Base-by-base conservation (phyloP, 53 echinoderm and acorn worm species). In the Henricia sp. region DNA sequence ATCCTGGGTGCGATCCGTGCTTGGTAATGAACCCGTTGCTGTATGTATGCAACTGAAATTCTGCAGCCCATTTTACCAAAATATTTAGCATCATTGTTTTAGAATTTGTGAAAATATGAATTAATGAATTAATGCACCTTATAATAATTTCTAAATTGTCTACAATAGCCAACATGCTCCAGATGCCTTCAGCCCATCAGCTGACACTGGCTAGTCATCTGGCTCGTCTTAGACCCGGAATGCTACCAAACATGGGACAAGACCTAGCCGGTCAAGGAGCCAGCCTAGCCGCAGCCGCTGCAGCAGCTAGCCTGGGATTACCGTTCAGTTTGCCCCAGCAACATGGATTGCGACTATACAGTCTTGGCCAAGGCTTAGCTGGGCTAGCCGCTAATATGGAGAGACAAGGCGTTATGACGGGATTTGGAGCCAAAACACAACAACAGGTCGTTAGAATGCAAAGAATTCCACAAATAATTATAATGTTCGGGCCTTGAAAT, bases 271-370 rank as follows among this genome's bases (percentile, higher is more conserved):
- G 48, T 8, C 80, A 43, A 50, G 80, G 80, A 4, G 80, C 80
- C 34, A 80, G 80, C 30, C 62, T 63, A 50, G 86, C 74, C 9
- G 74, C 74, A 6, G 86, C 86, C 55, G 74, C 86, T 37, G 74
- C 86, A 11, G 86, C 86, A 14, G 74, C 86, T 34, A 66, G 86
- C 48, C 43, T 85, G 46, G 86, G 86, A 9, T 23, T 85, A 0
- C 72, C 72, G 10, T 80, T 80, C 48, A 48, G 48, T 32, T 43
- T 80, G 30, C 33, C 80, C 20, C 80, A 62, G n/a, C 44, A 25
- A 17, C 80, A 64, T 1, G 65, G 80, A 21, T 23, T 80, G 32
- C 62, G 63, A 19, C 21, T 80, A 48, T 32, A 25, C 20, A 50
- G 33, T 48, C 80, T 80, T 32, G 80, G 80, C n/a, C 80, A 63